Base-by-base conservation (phyloP, 2,113 vertebrate species). In the Lepisosteus oculatus region DNA sequence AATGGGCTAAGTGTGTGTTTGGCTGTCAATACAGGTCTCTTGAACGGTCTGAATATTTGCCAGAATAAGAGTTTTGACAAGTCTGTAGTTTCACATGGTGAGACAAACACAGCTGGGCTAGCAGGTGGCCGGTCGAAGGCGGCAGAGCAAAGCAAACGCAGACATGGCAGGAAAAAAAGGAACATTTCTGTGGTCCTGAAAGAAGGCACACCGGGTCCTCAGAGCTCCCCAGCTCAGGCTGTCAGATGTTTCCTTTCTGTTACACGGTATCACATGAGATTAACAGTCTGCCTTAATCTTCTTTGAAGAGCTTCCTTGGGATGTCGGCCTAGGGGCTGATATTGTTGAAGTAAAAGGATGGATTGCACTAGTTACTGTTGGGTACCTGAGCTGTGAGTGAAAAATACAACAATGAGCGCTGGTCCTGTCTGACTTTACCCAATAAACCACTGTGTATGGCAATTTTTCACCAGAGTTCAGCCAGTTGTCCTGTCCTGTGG, bases 61-160 rank as follows among this genome's bases (percentile, higher is more conserved):
- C 47, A 5, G 47, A 1, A 9, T 9, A 51, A 2, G 54, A 57
- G 54, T 17, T 11, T 12, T 7, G 14, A 14, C 41, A 15, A 56
- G 54, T 55, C 5, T 65, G 67, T 14, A 56, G 43, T 69, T 69
- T 56, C 56, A 56, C 17, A 57, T 51, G 55, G 41, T 42, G 29
- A 43, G 43, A n/a, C 55, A 43, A 57, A 69, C 15, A 9, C 17
- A 17, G 17, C 17, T 29, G 17, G 17, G 17, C 17, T 1, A 29
- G 17, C 17, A 29, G 17, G 17, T 29, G 17, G 17, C 17, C 1
- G 17, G 17, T 7, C 57, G 57, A 3, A 61, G 5, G 57, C 13
- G 57, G 57, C 13, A 61, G 57, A 61, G 13, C 57, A 15, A 15
- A 63, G 29, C 13, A n/a, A 29, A 14, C 3, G 6, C 65, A 29